Conservation (phyloP, 2,113 vertebrate species). For the Cercocebus atys region DNA sequence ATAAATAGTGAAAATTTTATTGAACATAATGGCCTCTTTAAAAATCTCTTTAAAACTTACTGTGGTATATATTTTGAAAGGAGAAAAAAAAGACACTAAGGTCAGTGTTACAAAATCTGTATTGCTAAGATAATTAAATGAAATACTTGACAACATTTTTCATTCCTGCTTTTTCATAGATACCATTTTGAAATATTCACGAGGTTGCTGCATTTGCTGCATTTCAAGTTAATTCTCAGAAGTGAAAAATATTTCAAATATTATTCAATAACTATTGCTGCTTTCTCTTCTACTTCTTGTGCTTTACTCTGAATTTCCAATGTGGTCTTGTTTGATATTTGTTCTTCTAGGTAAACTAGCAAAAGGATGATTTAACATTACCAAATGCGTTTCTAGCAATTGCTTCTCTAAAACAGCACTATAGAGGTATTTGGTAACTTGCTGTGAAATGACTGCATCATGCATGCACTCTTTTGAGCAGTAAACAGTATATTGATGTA, state of each 20-base stretch:
- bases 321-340: constrained; percentile 59
- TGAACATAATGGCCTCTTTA: constrained; percentile 71
- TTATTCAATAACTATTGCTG: constrained; percentile 69
- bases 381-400: constrained; percentile 43
- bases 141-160: constrained; percentile 78
- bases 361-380: constrained; percentile 36
- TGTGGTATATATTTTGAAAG: constrained; percentile 52
- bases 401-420: constrained; percentile 24
- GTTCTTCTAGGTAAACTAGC: constrained; percentile 37
- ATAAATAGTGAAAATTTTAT: constrained; percentile 60
- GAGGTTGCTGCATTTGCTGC: constrained; percentile 61
- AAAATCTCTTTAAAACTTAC: constrained; percentile 53
- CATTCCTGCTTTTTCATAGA: constrained; percentile 72
- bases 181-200: constrained; percentile 65
- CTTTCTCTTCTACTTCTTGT: constrained; percentile 66
- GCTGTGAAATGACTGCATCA: neutral
- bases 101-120: constrained; percentile 57
- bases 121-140: constrained; percentile 67
- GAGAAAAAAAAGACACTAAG: constrained; percentile 55
- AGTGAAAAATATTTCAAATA: constrained; percentile 68
- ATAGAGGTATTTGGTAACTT: neutral
- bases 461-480: constrained; percentile 9
- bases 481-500: neutral
- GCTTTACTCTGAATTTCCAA: constrained; percentile 68
- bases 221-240: constrained; percentile 73